These are phyloP conservation scores for Dysmachus trigonus DNA, from an alignment of 2,888 invertebrate species.

Conservation along the genomic window DNA sequence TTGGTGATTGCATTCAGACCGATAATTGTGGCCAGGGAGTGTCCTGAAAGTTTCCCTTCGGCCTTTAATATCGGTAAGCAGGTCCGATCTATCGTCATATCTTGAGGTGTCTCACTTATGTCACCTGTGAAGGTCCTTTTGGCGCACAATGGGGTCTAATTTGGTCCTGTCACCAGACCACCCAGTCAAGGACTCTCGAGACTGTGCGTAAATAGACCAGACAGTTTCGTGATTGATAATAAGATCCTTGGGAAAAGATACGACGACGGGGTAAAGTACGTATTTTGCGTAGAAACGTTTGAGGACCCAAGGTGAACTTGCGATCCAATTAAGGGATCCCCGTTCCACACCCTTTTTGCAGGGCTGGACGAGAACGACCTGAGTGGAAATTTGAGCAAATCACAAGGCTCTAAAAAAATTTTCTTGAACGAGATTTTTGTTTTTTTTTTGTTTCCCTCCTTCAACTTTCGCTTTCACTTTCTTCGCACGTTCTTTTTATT, in stretches of 20 bases:
- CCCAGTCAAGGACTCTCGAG: not conserved
- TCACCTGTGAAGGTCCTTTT: not conserved
- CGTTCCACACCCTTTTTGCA: not conserved
- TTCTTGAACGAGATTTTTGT: not conserved
- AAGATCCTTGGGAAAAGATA: not conserved
- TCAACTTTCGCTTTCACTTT: not conserved
- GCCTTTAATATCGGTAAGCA: not conserved
- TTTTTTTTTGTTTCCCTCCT: too few relatives aligned
- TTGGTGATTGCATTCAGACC: not conserved
- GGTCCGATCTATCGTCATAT: not conserved
- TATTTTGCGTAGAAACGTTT: not conserved
- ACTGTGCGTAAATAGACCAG: not conserved
- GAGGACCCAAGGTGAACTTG: not conserved
- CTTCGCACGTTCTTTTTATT: slow-evolving; percentile 1
- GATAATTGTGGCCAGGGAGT: not conserved
- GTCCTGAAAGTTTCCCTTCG: not conserved
- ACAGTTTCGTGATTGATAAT: slow-evolving; percentile 1
- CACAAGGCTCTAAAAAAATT: not conserved
- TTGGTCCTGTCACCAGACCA: not conserved
- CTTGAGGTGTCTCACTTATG: not conserved
- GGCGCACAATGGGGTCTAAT: not conserved
- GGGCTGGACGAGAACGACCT: not conserved
- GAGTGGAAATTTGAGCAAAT: not conserved
- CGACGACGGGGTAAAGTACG: not conserved
- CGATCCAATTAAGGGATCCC: slow-evolving; percentile 4